Evolutionary conservation across 2,797 vertebrate species (phyloP).

Genomic region (Poecilia wingei): DNA sequence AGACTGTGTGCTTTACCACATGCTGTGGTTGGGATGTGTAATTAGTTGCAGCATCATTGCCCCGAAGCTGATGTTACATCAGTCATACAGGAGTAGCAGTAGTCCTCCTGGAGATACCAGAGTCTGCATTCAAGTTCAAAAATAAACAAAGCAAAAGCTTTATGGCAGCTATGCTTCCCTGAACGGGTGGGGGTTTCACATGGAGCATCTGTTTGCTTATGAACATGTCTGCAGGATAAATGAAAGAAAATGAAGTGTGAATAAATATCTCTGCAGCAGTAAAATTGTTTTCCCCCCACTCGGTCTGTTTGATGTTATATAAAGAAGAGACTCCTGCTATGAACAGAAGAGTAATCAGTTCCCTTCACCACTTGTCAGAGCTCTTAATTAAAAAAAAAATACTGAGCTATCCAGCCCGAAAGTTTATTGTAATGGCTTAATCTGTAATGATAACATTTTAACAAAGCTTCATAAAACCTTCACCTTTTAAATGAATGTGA

Average conservation of each 20-base stretch:
- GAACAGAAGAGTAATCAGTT: background rate
- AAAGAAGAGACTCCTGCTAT: constrained; percentile 3
- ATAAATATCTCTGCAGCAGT: background rate
- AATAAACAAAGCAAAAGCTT: constrained; percentile 4
- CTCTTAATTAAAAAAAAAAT: background rate
- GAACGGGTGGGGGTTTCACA: background rate
- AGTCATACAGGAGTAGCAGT: background rate
- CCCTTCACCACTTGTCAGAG: background rate
- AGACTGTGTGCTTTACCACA: constrained; percentile 10
- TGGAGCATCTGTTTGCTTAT: background rate
- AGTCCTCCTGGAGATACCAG: background rate
- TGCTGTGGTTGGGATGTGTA: constrained; percentile 7
- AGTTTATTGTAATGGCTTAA: background rate
- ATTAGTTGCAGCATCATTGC: constrained; percentile 11
- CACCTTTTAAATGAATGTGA: background rate
- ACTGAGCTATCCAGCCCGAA: background rate
- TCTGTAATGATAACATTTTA: background rate
- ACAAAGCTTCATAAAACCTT: background rate
- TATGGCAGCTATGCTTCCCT: background rate
- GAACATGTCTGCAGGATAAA: background rate
- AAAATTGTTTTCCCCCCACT: background rate
- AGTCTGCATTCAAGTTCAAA: constrained; percentile 1
- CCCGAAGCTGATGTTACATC: constrained; percentile 2
- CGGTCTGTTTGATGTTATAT: background rate
- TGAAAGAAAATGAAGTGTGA: background rate